Evolutionary conservation across 2,888 invertebrate species (phyloP).

Genomic region (Pediacus dermestoides): DNA sequence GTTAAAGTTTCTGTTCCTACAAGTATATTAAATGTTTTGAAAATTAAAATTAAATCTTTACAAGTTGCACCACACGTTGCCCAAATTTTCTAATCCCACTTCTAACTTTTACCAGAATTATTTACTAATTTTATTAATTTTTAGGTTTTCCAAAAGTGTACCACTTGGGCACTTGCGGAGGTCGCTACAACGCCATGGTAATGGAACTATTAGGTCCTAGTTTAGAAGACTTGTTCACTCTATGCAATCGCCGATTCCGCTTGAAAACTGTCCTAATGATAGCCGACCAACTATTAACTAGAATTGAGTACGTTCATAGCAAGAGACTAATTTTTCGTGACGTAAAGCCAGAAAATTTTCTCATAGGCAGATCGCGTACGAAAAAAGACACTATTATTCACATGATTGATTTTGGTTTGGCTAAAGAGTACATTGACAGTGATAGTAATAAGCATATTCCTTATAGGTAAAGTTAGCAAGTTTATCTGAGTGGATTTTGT

Average conservation of each 20-base stretch:
- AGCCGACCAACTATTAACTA: slow-evolving; percentile 73
- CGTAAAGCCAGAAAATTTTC: slow-evolving; percentile 99
- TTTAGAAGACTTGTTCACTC: slow-evolving; percentile 69
- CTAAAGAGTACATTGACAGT: slow-evolving; percentile 99
- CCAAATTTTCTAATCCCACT: no score
- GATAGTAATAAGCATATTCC: slow-evolving; percentile 99
- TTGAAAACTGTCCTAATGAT: slow-evolving; percentile 71
- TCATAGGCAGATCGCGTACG: slow-evolving; percentile 95
- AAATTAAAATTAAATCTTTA: no score
- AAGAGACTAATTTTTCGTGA: slow-evolving; percentile 99
- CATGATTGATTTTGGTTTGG: slow-evolving; percentile 99
- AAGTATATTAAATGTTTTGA: no score
- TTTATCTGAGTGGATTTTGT: not conserved
- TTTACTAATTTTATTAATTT: slow-evolving; percentile 6
- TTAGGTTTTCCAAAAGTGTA: slow-evolving; percentile 67
- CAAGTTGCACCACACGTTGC: no score
- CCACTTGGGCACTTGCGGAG: slow-evolving; percentile 70
- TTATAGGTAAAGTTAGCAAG: slow-evolving; percentile 55
- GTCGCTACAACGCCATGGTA: slow-evolving; percentile 69
- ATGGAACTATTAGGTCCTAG: slow-evolving; percentile 71
- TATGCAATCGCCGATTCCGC: slow-evolving; percentile 67
- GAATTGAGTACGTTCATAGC: slow-evolving; percentile 99
- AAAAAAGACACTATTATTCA: slow-evolving; percentile 98
- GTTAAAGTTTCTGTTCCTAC: no score
- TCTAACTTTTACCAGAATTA: no score